These are phyloP conservation scores for Dicycla oo DNA, from an alignment of 2,888 invertebrate genomes.

Conservation along the genomic window DNA sequence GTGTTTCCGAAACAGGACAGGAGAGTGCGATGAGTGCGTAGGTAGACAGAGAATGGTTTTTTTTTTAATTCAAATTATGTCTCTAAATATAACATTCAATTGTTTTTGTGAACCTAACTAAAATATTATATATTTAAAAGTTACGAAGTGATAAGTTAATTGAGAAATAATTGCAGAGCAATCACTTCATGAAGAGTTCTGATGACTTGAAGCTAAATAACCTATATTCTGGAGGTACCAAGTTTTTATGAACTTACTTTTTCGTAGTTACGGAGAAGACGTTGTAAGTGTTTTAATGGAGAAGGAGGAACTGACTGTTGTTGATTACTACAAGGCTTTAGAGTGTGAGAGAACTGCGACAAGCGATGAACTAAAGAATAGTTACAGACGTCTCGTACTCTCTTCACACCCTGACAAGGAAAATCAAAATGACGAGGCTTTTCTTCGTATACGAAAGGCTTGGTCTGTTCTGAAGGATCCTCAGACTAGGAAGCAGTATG, in stretches of 20 bases:
- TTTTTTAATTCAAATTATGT: too few species aligned
- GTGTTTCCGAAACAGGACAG: too few species aligned
- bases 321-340: conserved; percentile 90
- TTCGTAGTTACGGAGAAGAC: conserved; percentile 9
- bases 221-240: conserved; percentile 32
- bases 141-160: background rate
- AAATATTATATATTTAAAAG: too few species aligned
- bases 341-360: conserved; percentile 89
- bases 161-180: background rate
- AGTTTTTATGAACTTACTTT: background rate
- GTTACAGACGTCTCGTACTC: conserved; percentile 90
- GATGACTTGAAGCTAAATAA: conserved; percentile 14
- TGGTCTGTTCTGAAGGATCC: conserved; percentile 93
- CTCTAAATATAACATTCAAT: background rate
- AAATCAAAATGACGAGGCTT: conserved; percentile 71
- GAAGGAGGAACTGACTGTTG: conserved; percentile 53
- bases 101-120: background rate
- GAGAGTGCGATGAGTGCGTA: too few species aligned
- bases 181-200: background rate
- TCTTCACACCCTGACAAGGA: conserved; percentile 92
- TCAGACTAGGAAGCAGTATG: conserved; percentile 91
- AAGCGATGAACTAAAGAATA: conserved; percentile 90
- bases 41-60: too few species aligned
- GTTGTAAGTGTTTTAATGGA: conserved; percentile 56
- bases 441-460: conserved; percentile 91